phyloP scores from a whole-genome alignment of 2,888 invertebrate genomes.

The Meiosimyza decipiens region DNA sequence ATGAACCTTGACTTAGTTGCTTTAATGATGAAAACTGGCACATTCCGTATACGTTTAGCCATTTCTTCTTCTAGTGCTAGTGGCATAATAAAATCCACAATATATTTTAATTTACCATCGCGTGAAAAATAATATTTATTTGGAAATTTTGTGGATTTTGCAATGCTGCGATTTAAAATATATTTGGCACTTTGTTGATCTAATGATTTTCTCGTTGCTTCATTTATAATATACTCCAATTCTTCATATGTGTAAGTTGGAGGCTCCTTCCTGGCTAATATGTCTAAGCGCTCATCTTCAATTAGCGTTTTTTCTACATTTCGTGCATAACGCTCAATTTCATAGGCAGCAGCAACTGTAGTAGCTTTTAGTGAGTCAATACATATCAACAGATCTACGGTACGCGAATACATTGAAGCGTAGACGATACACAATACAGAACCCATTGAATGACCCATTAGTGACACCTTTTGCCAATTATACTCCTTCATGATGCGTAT shows the following conservation, averaged over 20 bases:
- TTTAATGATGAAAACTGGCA: conserved; percentile 73
- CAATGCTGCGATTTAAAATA: conserved; percentile 69
- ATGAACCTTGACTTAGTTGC: conserved; percentile 69
- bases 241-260: conserved; percentile 72
- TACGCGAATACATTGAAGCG: conserved; percentile 68
- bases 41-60: conserved; percentile 69
- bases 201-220: conserved; percentile 71
- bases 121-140: conserved; percentile 68
- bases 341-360: no score
- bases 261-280: conserved; percentile 63
- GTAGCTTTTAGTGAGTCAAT: conserved; percentile 46
- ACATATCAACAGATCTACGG: conserved; percentile 55
- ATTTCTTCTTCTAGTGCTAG: conserved; percentile 68
- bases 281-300: conserved; percentile 58
- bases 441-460: conserved; percentile 77
- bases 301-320: conserved; percentile 64
- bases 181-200: conserved; percentile 68
- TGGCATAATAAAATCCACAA: conserved; percentile 32
- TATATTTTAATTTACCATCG: conserved; percentile 45
- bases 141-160: conserved; percentile 68
- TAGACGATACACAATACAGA: conserved; percentile 72
- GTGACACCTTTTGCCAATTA: conserved; percentile 74
- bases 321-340: not conserved
- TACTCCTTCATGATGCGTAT: conserved; percentile 71
- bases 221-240: conserved; percentile 69